Base-by-base conservation (phyloP, 2,113 vertebrate genomes). In the Phylloscopus trochiloides region DNA sequence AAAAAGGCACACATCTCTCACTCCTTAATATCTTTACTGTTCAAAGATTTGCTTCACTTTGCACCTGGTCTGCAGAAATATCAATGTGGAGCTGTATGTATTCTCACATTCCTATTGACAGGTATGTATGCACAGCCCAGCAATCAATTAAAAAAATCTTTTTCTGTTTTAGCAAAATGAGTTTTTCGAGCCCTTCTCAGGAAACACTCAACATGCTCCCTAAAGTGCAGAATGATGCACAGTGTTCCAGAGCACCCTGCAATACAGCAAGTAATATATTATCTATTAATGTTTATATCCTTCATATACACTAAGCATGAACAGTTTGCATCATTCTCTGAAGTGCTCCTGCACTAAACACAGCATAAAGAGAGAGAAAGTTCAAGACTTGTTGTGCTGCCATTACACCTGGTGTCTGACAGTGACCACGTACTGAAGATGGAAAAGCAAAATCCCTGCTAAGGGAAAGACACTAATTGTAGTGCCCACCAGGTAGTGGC, bases 21-120 rank as follows among this genome's bases (percentile, higher is more conserved):
- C 58, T 77, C 29, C 68, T 62, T 61, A 81, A 73, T 91, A 80
- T 59, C 62, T 68, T 79, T 68, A 58, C 62, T 62, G 40, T 58
- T 93, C 50, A 76, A 83, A 83, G 55, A 67, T 77, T 70, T 86
- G 28, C 67, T 83, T 94, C 54, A 75, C 80, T 94, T 95, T 95
- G 71, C 58, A 80, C 83, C 62, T 55, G 62, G 86, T 52, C 19
- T 32, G 66, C 48, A 85, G 32, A 90, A 82, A 90, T 45, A 32
- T 65, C 88, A 82, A 38, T 65, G 59, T 73, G 52, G 19, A 65
- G 50, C 73, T 74, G 58, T 42, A 73, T 54, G 34, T 54, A 86
- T 88, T 58, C 71, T 82, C 85, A 82, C 74, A 82, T 88, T 83
- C 72, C 62, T 82, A 42, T 70, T 85, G 88, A 63, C 36, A 72